These are phyloP conservation scores for Proteles cristata DNA, from an alignment of 2,113 vertebrate genomes.

Conservation along the genomic window DNA sequence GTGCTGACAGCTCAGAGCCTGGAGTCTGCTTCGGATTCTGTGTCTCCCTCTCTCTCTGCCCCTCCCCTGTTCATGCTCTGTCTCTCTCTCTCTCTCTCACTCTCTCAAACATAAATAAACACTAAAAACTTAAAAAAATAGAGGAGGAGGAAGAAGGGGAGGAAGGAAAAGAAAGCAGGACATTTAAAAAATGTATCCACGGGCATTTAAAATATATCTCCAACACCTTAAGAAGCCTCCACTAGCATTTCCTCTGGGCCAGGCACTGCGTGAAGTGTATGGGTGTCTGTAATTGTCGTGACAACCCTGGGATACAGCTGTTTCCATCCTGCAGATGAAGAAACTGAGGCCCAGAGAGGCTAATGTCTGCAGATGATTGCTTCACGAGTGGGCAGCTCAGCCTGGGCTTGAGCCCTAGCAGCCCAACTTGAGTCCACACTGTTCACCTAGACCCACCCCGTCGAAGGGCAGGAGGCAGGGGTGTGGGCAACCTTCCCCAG, in stretches of 20 bases:
- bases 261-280: too few relatives aligned
- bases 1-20: too few relatives aligned
- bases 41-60: too few relatives aligned
- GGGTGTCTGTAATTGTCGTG: fast-evolving
- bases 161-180: neutral
- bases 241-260: neutral
- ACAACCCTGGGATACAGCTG: fast-evolving
- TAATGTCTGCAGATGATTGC: neutral
- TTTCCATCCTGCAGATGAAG: neutral
- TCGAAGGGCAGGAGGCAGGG: neutral
- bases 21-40: too few relatives aligned
- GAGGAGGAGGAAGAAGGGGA: fast-evolving
- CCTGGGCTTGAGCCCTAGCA: neutral
- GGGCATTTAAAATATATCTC: neutral
- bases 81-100: too few relatives aligned
- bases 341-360: neutral
- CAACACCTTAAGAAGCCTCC: neutral
- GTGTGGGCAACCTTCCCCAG: neutral
- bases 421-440: neutral
- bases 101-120: too few relatives aligned
- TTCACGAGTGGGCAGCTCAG: neutral
- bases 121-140: too few relatives aligned
- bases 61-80: too few relatives aligned
- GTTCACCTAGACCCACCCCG: neutral
- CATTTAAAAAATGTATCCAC: neutral